Evolutionary conservation across 2,888 invertebrate species (phyloP).

Genomic region (Anaspis maculata): DNA sequence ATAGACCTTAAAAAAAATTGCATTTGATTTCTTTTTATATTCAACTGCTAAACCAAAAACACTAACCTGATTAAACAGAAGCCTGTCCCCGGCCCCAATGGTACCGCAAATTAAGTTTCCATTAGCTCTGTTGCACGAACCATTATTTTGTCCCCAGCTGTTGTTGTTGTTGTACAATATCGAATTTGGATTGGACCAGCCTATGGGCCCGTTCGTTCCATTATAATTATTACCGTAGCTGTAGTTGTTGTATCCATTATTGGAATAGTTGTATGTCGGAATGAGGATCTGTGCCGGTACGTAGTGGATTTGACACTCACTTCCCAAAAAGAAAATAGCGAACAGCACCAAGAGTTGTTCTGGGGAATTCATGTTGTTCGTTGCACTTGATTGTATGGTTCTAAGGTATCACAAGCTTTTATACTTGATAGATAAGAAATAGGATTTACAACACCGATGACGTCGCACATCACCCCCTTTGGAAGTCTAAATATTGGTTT

Average conservation of each 20-base stretch:
- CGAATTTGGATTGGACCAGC: not conserved
- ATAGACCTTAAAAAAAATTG: constrained; percentile 2
- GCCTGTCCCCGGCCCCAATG: constrained; percentile 26
- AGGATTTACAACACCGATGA: too few relatives aligned
- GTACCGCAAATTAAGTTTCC: constrained; percentile 33
- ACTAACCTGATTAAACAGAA: constrained; percentile 33
- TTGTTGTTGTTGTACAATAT: constrained; percentile 1
- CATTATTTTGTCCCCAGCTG: constrained; percentile 1
- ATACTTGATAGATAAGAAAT: too few relatives aligned
- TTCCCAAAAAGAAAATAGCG: too few relatives aligned
- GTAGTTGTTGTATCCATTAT: constrained; percentile 1
- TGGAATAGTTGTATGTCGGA: constrained; percentile 1
- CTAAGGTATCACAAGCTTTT: too few relatives aligned
- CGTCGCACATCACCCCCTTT: too few relatives aligned
- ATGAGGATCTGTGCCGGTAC: constrained; percentile 2
- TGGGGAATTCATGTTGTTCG: too few relatives aligned
- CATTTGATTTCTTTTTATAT: not conserved
- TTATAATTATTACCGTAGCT: constrained; percentile 1
- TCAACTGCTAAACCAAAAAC: not conserved
- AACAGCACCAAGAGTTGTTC: too few relatives aligned
- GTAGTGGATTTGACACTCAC: constrained; percentile 4
- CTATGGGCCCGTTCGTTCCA: too few relatives aligned
- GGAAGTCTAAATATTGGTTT: too few relatives aligned
- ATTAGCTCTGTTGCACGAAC: constrained; percentile 9
- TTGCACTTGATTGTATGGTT: too few relatives aligned